Base-by-base conservation (phyloP, 2,888 invertebrate species). In the Phytoseiulus persimilis region DNA sequence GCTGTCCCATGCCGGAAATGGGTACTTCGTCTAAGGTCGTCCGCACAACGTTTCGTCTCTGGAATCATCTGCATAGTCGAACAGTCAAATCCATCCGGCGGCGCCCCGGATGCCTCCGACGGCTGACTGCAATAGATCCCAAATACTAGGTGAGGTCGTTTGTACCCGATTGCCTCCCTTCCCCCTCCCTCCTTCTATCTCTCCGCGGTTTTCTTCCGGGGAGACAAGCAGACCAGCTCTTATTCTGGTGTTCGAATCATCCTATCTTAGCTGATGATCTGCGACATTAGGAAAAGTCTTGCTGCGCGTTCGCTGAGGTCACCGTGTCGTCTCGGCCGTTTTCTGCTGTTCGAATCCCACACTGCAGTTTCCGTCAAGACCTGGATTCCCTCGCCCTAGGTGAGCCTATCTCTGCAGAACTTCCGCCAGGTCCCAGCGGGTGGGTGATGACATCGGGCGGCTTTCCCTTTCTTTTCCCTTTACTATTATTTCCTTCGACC, bases 61-160 rank as follows among this genome's bases (percentile, higher is more conserved):
- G 65, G 65, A 65, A 65, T 65, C 65, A 65, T 65, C 65, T 65
- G 65, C 65, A 65, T 65, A 65, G 65, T 65, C 65, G 65, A 65
- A 65, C 65, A 65, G 65, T 65, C 65, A 65, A 65, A 65, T 65
- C 65, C 65, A 65, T 65, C 65, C 65, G 65, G 65, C 65, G 65
- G 65, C 65, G 65, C 23, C 18, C 18, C 65, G 65, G 65, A 65
- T 65, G 65, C 65, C 2, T 65, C 65, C 65, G 18, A 65, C 65
- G 23, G 65, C 65, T 65, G 65, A 65, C 65, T 65, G 65, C 65
- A 28, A 65, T 65, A 65, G 65, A 65, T 65, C 65, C 65, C 65
- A 65, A 65, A 28, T 65, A 65, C 65, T 65, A 65, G 65, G 65
- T 65, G 28, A 65, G 65, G 65, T 65, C 65, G 65, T 65, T 65